Evolutionary conservation across 2,797 vertebrate genomes (phyloP), one percentile per base, ranked within the genome.

Genomic region (Crenuchus spilurus): DNA sequence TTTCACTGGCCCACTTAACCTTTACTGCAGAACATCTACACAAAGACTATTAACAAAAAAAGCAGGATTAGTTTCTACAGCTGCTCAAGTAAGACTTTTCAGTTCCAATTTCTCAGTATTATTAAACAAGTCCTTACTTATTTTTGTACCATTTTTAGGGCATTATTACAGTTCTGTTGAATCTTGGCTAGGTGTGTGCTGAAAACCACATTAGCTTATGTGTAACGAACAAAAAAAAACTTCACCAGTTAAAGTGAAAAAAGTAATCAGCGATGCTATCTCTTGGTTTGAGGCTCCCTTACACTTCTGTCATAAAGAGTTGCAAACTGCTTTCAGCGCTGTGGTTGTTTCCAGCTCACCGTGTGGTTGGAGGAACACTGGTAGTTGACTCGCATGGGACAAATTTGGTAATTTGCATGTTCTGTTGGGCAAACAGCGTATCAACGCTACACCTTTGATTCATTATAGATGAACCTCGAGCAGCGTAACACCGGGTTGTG

Each of bases 391-490:
- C 65, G 79, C 51, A 46, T 77, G 73, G 84, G 84, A 82, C 83
- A 70, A 73, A 79, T 64, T 78, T 46, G 86, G 81, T 83, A 83
- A 92, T 92, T 90, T 92, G 89, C 87, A 90, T 87, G 88, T 87
- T 69, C 65, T 90, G 88, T 90, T 92, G 89, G 87, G 89, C 89
- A 88, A 91, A 91, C 89, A 90, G 79, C 77, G 77, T 87, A 83
- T 87, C 86, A 87, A 86, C 77, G 83, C 87, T 86, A 91, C 88
- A 91, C 89, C 88, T 92, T 91, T 83, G 82, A 88, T 92, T 86
- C 87, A 93, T 93, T 91, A 93, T 93, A 87, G 84, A 93, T 92
- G 88, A 92, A 87, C 84, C 89, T 87, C 89, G 90, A 85, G 87
- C 86, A 84, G 85, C 87, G 88, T 87, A 89, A 89, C 91, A 90